These are phyloP conservation scores for Leptopilina clavipes DNA, from an alignment of 1,140 invertebrate species.

Conservation along the genomic window DNA sequence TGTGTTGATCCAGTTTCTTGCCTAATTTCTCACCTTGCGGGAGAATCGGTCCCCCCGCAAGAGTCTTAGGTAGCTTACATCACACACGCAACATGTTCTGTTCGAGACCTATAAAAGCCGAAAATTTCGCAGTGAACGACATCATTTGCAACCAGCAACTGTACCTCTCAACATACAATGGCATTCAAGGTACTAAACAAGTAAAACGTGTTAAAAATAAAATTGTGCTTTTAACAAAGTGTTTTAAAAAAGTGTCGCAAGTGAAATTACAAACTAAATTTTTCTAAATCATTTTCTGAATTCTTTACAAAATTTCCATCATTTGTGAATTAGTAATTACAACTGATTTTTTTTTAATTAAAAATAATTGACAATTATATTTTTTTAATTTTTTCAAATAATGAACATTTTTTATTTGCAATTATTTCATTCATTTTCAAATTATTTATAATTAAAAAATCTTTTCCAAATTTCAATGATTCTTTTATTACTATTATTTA, in stretches of 20 bases:
- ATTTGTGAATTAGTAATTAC: no score
- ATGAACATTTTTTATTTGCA: no score
- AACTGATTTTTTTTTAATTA: no score
- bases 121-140: constrained; percentile 2
- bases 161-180: constrained; percentile 34
- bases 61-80: constrained; percentile 23
- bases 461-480: no score
- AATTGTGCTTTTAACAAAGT: constrained; percentile 2
- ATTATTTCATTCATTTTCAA: no score
- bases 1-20: constrained; percentile 35
- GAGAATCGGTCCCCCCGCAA: constrained; percentile 18
- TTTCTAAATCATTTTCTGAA: neutral
- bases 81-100: neutral
- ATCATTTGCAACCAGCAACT: constrained; percentile 36
- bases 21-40: constrained; percentile 23
- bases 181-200: constrained; percentile 38
- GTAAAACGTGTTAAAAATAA: neutral
- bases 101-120: constrained; percentile 37
- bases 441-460: no score
- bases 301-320: no score
- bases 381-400: no score
- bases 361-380: no score
- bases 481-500: no score
- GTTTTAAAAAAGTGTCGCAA: neutral
- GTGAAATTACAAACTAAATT: neutral